Evolutionary conservation across 2,888 invertebrate genomes (phyloP), one percentile per base, ranked within the genome.

Genomic region (Megastigmus dorsalis): DNA sequence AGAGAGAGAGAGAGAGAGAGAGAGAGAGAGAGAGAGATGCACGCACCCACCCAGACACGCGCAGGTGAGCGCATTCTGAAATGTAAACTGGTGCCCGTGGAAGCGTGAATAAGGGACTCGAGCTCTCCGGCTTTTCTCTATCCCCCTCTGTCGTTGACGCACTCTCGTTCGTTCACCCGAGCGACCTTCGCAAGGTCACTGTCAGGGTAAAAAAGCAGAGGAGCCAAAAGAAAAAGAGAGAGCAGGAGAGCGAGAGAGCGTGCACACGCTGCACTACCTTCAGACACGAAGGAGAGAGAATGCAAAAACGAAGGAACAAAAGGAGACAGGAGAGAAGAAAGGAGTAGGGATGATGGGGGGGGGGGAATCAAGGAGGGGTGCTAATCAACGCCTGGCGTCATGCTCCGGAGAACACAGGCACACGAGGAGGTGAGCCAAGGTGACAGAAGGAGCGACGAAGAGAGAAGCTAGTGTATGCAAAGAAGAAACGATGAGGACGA

Each of bases 321-420:
- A 76, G 77, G 67, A 76, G 75, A 38, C 69, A n/a, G n/a, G 77
- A 78, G 36, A 50, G 20, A 41, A 23, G 26, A 81, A 65, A 68
- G 52, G 81, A 60, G 65, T 38, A n/a, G 75, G 74, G 72, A 69
- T 38, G 45, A 54, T 77, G 79, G 80, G 78, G 77, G 79, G 82
- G 79, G 84, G 83, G 75, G 74, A 70, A 69, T 38, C 50, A 54
- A 78, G 79, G 80, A 78, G 77, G 79, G 82, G 79, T 84, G 83
- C 86, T 88, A 88, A 88, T 88, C 88, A 88, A 86, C 85, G 85
- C 85, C 85, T 85, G 81, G 82, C 84, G 86, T 86, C 84, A 86
- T 85, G 86, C 85, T 85, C 82, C 84, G 82, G 81, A 83, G 85
- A 84, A 78, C 83, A 84, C 79, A 36, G 18, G 60, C n/a, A 45